phyloP scores from a whole-genome alignment of 2,797 vertebrate genomes.

The Liasis olivaceus region DNA sequence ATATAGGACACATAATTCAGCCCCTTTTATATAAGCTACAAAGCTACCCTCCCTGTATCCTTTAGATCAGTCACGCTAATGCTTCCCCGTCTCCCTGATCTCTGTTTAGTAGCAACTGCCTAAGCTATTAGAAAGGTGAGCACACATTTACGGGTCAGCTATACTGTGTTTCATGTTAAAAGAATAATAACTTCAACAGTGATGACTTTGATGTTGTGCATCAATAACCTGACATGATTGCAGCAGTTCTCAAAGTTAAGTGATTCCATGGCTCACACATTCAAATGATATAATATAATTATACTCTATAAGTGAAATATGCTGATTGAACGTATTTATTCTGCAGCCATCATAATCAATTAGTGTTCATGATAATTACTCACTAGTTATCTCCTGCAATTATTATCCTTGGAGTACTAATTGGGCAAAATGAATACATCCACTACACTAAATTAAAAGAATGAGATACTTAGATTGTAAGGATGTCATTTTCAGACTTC shows the following conservation, averaged over 20 bases:
- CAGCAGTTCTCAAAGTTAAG: neutral
- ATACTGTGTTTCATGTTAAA: neutral
- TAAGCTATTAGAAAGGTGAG: neutral
- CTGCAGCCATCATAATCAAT: conserved; percentile 7
- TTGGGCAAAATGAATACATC: conserved; percentile 20
- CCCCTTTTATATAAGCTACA: neutral
- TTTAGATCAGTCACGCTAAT: neutral
- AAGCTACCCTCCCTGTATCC: neutral
- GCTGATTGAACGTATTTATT: conserved; percentile 18
- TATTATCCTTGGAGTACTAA: neutral
- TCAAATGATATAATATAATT: neutral
- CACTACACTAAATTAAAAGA: conserved; percentile 21
- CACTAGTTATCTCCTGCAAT: neutral
- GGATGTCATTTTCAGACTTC: conserved; percentile 22
- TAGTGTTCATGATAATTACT: neutral
- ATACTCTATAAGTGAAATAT: conserved; percentile 16
- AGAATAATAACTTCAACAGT: neutral
- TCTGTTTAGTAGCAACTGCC: neutral
- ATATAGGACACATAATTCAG: neutral
- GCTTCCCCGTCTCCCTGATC: neutral
- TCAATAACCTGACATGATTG: neutral
- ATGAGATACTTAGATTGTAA: conserved; percentile 15
- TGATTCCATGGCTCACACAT: neutral
- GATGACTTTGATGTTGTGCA: neutral
- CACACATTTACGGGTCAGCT: neutral